A percentile compares a stretch with the other conserved stretches of the same genome.
Evolutionary conservation across 2,113 vertebrate genomes (phyloP).

Genomic region (Aleadryas rufinucha): DNA sequence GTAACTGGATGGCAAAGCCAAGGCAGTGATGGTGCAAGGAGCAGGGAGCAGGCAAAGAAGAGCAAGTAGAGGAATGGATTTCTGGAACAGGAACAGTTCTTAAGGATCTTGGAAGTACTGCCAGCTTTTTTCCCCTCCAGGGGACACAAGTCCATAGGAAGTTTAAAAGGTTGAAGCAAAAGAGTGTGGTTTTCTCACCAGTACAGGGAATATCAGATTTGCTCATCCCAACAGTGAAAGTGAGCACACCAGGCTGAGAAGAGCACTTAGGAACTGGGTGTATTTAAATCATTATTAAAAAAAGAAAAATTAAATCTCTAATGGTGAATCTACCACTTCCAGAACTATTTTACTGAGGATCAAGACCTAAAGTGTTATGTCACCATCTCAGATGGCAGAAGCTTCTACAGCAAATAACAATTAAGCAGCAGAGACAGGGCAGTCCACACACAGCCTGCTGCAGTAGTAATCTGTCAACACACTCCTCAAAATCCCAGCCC

Average conservation of each 20-base stretch:
- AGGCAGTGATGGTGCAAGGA: neutral
- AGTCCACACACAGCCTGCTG: neutral
- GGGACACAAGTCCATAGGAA: neutral
- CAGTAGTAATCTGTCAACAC: neutral
- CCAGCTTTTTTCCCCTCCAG: neutral
- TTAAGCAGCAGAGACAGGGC: neutral
- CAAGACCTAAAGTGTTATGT: neutral
- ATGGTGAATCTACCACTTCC: neutral
- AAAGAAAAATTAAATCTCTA: neutral
- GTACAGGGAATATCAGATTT: neutral
- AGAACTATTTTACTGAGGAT: neutral
- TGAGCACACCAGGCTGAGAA: neutral
- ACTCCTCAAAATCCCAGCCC: neutral
- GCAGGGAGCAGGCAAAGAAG: neutral
- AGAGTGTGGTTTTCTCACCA: neutral
- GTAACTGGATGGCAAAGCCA: neutral
- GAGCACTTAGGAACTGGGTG: neutral
- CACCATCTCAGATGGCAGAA: neutral
- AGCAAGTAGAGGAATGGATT: accelerated
- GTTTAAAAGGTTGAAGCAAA: neutral
- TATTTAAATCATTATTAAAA: neutral
- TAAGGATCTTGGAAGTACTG: neutral
- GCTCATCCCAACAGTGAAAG: neutral
- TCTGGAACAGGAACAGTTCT: neutral
- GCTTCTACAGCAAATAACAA: neutral